Base-by-base conservation (phyloP, 2,113 vertebrate genomes). In the Lagopus muta region DNA sequence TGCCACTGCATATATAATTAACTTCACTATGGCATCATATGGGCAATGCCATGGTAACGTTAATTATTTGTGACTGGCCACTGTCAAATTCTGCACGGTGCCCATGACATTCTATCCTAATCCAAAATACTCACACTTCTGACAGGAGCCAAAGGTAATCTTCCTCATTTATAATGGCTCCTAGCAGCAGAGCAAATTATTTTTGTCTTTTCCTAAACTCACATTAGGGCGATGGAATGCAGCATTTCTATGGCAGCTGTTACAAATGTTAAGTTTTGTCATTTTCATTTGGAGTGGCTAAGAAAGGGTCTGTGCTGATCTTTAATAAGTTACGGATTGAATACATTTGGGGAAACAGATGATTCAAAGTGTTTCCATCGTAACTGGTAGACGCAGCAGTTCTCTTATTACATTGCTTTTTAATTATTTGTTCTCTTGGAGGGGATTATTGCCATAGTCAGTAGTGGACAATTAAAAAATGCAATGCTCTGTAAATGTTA, bases 51-150 rank as follows among this genome's bases (percentile, higher is more conserved):
- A 93, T 86, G 85, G 94, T 86, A 92, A 95, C 67, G 57, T 88
- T 88, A 92, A 96, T 88, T 92, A 92, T 75, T 74, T 93, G 75
- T 34, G 72, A 92, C 88, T 69, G 82, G 93, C 64, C 91, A 93
- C 52, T 86, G 85, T 81, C 88, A 86, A 83, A 80, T 9, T 21
- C 52, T 72, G 70, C 66, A 43, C 5, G 27, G 87, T 92, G 85
- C 91, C 88, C 61, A 57, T 38, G 61, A 60, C 64, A 86, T 57
- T 61, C 66, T 77, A 75, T 69, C 24, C 1, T 42, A 70, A 13
- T 62, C 72, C 11, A 3, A 85, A 87, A 81, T 36, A 82, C 22
- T 82, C 81, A 57, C 69, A 77, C 7, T 32, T 75, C 52, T 86
- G 69, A 91, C 86, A 81, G 52, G 18, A 82, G n/a, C 78, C 86